Evolutionary conservation across 2,113 vertebrate genomes (phyloP), one percentile per base, ranked within the genome.

Genomic region (Smithornis capensis): DNA sequence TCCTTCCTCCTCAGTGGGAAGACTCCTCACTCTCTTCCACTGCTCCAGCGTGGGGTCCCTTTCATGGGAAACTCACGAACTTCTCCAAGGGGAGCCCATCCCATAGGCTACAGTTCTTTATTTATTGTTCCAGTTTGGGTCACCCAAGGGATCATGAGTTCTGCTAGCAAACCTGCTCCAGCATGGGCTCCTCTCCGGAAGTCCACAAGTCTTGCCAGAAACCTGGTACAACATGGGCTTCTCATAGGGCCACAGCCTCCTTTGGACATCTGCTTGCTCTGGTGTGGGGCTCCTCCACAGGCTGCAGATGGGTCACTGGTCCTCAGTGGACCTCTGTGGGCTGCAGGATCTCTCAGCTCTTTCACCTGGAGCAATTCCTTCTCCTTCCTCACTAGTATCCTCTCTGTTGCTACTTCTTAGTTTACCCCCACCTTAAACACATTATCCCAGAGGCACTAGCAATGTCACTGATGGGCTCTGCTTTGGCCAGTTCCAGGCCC

Each of bases 401-500:
- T 24, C 19, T 33, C 13, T 52, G 31, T 28, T 57, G 29, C 25
- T 64, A 22, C 35, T 70, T 27, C 4, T 45, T 19, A 22, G 0
- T 45, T 28, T 37, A 37, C 28, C 6, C 4, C 5, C 14, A 27
- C n/a, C 35, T 56, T 31, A 53, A 55, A 49, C 25, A 35, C 4
- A 12, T 62, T 33, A 28, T 50, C 9, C 15, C 8, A 33, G 53
- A 56, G 50, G 15, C 23, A 19, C 31, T 42, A 15, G 7, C 14
- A 3, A 29, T 0, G 0, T 22, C 2, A 2, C 33, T 83, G 47
- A 29, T 14, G 37, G 33, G 19, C 29, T 42, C 0, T 0, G 23
- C 9, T 16, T 57, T 19, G 33, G 25, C n/a, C 2, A 6, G 22
- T 15, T 7, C 9, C 19, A 23, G 19, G 14, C 63, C 22, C 6